Base-by-base conservation (phyloP, 2,113 vertebrate species). In the Cheilinus undulatus region DNA sequence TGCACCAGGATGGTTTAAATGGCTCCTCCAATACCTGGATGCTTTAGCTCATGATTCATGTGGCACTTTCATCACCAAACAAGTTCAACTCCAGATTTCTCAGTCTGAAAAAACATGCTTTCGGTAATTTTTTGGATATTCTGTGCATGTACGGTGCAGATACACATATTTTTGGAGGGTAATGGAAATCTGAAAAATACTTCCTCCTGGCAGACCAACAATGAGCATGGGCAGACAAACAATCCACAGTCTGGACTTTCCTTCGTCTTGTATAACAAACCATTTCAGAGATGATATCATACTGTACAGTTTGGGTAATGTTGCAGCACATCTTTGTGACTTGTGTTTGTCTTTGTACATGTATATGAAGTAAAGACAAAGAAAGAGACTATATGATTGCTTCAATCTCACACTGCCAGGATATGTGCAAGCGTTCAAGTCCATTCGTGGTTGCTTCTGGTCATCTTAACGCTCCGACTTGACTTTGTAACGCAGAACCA, bases 401-500 rank as follows among this genome's bases (percentile, higher is more conserved):
- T 85, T 77, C 52, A 66, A 75, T 73, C 75, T 75, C 82, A 73
- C 69, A 69, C 64, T 60, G 54, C 58, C 19, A 3, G 43, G 50
- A 82, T 73, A 79, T 70, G 66, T 36, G 63, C 2, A 11, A 56
- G 56, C 9, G 22, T 82, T 61, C 51, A 15, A 11, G 63, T 82
- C 71, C 72, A 49, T 62, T 28, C n/a, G 49, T 49, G 34, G 32
- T 34, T 32, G 14, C 19, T 27, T 66, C 27, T 38, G 45, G 58
- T 40, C 8, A 1, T 65, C 56, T 90, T 95, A 99, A 93, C 97
- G 97, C 92, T 96, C 95, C 0, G 97, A 97, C 84, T 98, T 99
- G 67, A 99, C 95, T 87, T 97, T 96, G 90, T 98, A 98, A 69
- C 97, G 96, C 78, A 99, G 94, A 20, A 97, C 97, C 70, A 99